Evolutionary conservation across 1,140 invertebrate genomes (phyloP).

Genomic region (Danaus melanippus): DNA sequence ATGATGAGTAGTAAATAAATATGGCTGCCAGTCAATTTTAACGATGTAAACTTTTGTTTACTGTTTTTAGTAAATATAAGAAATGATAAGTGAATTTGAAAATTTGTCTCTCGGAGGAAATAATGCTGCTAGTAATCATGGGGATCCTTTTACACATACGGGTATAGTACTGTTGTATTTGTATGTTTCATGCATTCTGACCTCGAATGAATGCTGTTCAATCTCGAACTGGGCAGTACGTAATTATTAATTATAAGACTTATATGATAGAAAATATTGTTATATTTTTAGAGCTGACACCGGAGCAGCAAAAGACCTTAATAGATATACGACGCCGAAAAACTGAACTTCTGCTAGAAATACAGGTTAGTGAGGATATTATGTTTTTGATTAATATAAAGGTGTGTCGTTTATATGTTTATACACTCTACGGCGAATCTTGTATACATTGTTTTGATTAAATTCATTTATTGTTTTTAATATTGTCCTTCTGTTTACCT

Average conservation of each 20-base stretch:
- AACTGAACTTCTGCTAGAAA: conserved; percentile 91
- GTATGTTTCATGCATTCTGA: conserved; percentile 33
- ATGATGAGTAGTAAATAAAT: conserved; percentile 59
- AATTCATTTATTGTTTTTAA: too few relatives aligned
- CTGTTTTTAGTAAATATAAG: conserved; percentile 57
- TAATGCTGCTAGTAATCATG: conserved; percentile 64
- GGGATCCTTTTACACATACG: conserved; percentile 62
- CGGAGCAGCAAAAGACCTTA: conserved; percentile 91
- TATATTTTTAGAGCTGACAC: conserved; percentile 86
- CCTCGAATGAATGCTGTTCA: conserved; percentile 49
- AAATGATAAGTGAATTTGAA: conserved; percentile 72
- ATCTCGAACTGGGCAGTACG: conserved; percentile 6
- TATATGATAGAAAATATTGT: too few relatives aligned
- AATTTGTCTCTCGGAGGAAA: conserved; percentile 69
- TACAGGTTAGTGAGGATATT: conserved; percentile 80
- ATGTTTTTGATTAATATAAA: background rate
- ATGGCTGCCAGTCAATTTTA: conserved; percentile 60
- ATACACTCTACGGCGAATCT: too few relatives aligned
- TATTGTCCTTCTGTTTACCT: too few relatives aligned
- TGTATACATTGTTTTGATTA: too few relatives aligned
- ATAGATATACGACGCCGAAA: conserved; percentile 92
- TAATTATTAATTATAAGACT: too few relatives aligned
- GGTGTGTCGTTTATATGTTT: conserved; percentile 8
- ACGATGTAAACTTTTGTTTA: conserved; percentile 69
- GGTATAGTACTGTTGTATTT: conserved; percentile 39